Evolutionary conservation across 2,888 invertebrate genomes (phyloP), one percentile per base, ranked within the genome.

Genomic region (Liodrosophila aerea): DNA sequence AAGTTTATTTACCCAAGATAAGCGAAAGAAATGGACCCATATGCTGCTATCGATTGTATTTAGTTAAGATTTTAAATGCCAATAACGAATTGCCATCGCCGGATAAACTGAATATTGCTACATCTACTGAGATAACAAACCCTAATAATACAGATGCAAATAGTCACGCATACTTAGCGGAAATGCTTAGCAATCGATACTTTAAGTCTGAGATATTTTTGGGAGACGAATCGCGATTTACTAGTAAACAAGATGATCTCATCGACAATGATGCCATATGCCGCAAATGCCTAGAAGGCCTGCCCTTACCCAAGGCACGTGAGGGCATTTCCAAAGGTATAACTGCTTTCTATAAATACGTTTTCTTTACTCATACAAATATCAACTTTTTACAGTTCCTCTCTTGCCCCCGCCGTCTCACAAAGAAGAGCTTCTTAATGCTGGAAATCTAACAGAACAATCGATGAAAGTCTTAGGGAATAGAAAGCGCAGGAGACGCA

Each of bases 1-100:
- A 95, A 83, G 90, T 97, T 73, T 92, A 92, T 69, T 89, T 96
- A 73, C 95, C 95, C 0, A 91, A 94, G 67, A 92, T 97, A 30
- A 94, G 95, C 0, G 96, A 97, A 87, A 91, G 96, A 51, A 96
- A 96, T 81, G 97, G 97, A 0, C 94, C 94, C 0, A 96, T 97
- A 74, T 97, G 96, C 88, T 97, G 96, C 82, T 96, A 95, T 88
- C 92, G 96, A 72, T 92, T 97, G 36, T 95, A 95, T 90, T 91
- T 97, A 88, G 94, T 97, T 0, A 92, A 94, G 41, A 91, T 97
- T 45, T 93, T 92, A 9, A 87, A 88, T 52, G 71, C 72, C 56
- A 91, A 94, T 77, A 92, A 92, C 16, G 93, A 93, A 77, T 89
- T 96, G 34, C 94, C 94, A 0, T 86, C 92, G 0, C 95, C 96